These are phyloP conservation scores for Phyllopteryx taeniolatus DNA, from an alignment of 2,113 vertebrate genomes.

Conservation along the genomic window DNA sequence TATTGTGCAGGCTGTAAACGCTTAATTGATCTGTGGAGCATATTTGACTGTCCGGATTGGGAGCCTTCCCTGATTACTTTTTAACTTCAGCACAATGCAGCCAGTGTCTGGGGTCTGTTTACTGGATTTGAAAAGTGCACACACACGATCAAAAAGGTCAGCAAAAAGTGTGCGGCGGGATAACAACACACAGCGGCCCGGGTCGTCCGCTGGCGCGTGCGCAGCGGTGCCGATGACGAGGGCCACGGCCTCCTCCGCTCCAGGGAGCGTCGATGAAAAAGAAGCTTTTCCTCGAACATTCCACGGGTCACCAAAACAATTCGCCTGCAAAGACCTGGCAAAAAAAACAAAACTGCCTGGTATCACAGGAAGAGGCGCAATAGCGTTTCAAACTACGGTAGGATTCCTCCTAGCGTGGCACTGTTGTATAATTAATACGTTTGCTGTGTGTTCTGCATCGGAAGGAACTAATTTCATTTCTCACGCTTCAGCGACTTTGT, in stretches of 20 bases:
- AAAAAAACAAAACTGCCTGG: neutral
- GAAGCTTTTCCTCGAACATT: slow-evolving; percentile 79
- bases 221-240: slow-evolving; percentile 72
- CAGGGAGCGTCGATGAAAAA: slow-evolving; percentile 78
- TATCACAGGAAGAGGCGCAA: slow-evolving; percentile 36
- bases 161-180: neutral
- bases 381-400: slow-evolving; percentile 37
- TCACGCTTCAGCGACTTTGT: slow-evolving; percentile 62
- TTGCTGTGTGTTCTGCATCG: slow-evolving; percentile 56
- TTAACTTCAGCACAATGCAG: slow-evolving; percentile 67
- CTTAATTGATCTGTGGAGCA: slow-evolving; percentile 91
- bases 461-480: slow-evolving; percentile 70
- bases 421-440: slow-evolving; percentile 60
- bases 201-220: slow-evolving; percentile 38
- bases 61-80: slow-evolving; percentile 71
- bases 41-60: slow-evolving; percentile 59
- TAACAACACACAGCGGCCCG: slow-evolving; percentile 2
- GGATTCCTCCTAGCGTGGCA: slow-evolving; percentile 28
- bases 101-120: slow-evolving; percentile 48
- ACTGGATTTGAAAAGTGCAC: slow-evolving; percentile 55
- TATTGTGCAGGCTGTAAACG: slow-evolving; percentile 94
- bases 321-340: slow-evolving; percentile 58
- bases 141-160: slow-evolving; percentile 11
- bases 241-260: slow-evolving; percentile 73
- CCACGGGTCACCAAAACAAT: slow-evolving; percentile 77